phyloP scores from a whole-genome alignment of 2,113 vertebrate species.

The Gracilinanus agilis region DNA sequence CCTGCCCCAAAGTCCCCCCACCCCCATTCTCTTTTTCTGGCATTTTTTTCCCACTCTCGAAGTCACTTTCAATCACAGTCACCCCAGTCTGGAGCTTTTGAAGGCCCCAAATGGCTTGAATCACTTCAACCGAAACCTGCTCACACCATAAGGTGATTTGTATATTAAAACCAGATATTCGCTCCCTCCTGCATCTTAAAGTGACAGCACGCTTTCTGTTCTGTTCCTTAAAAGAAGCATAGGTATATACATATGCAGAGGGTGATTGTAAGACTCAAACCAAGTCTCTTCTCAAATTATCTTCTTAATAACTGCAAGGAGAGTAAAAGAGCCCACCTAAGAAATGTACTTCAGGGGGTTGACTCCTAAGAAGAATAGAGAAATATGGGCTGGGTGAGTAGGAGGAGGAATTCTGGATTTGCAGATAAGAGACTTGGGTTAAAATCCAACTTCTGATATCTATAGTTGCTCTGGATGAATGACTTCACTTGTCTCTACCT shows the following conservation, averaged over 20 bases:
- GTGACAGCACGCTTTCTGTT: not conserved
- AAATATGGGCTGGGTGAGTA: no score
- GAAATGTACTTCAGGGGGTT: not conserved
- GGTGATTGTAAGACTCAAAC: not conserved
- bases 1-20: not conserved
- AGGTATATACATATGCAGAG: fast-evolving
- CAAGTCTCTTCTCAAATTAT: not conserved
- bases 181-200: fast-evolving
- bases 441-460: not conserved
- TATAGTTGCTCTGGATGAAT: not conserved
- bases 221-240: not conserved
- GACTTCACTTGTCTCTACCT: not conserved
- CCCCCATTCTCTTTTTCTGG: constrained; percentile 34
- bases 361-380: not conserved
- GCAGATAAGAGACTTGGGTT: not conserved
- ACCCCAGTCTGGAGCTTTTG: not conserved
- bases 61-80: constrained; percentile 67
- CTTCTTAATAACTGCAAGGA: not conserved
- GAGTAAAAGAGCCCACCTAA: not conserved
- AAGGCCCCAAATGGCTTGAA: not conserved
- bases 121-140: not conserved
- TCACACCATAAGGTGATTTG: not conserved
- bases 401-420: not conserved
- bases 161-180: constrained; percentile 23
- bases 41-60: constrained; percentile 27